Evolutionary conservation across 1,140 invertebrate species (phyloP).

Genomic region (Cherax quadricarinatus): DNA sequence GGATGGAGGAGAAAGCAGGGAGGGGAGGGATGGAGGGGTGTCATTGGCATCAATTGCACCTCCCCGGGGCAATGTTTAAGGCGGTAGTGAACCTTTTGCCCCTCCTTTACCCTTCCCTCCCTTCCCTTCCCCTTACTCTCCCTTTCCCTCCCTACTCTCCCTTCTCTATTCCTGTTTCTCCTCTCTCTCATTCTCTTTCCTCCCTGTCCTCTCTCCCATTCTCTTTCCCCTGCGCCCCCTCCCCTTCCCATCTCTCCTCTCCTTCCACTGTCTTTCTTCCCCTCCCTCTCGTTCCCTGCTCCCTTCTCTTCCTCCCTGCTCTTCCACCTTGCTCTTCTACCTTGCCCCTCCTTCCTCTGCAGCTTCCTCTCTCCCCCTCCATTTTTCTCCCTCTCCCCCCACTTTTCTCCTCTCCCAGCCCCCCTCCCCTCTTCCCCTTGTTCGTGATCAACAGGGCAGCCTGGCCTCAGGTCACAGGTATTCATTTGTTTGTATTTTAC

Average conservation of each 20-base stretch:
- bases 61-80: background rate
- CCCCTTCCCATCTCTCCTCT: background rate
- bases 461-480: too few relatives aligned
- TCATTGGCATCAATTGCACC: background rate
- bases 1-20: background rate
- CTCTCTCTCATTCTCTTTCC: too few relatives aligned
- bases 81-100: background rate
- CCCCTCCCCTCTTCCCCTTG: background rate
- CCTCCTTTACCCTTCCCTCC: background rate
- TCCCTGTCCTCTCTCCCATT: too few relatives aligned
- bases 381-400: background rate
- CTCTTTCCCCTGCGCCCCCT: too few relatives aligned
- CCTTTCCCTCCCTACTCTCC: background rate
- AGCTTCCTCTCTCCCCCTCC: background rate
- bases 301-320: background rate
- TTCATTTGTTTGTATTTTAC: too few relatives aligned
- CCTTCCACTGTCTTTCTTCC: too few relatives aligned
- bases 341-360: background rate
- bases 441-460: background rate
- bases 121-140: background rate
- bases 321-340: background rate
- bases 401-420: background rate
- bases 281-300: too few relatives aligned
- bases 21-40: background rate
- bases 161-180: background rate